Percentiles rank a stretch among this genome's conserved stretches.
These are phyloP conservation scores for Hyppa rectilinea DNA, from an alignment of 2,888 invertebrate species.

Conservation along the genomic window DNA sequence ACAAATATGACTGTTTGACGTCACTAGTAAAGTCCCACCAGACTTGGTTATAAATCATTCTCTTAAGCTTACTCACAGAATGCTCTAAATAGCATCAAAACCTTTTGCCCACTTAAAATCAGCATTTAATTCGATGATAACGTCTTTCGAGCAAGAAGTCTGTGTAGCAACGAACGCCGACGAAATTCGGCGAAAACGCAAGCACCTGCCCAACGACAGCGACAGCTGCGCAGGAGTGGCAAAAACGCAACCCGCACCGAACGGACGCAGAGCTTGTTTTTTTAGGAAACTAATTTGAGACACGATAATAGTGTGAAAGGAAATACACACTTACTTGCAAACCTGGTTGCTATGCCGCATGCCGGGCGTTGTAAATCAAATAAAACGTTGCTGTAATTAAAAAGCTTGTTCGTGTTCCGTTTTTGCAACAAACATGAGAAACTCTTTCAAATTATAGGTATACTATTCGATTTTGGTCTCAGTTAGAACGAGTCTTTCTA, in stretches of 20 bases:
- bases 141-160: constrained; percentile 40
- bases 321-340: constrained; percentile 38
- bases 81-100: constrained; percentile 48
- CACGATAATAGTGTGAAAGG: constrained; percentile 51
- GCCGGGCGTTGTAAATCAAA: constrained; percentile 22
- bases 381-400: constrained; percentile 33
- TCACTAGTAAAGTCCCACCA: constrained; percentile 31
- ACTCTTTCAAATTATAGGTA: not conserved
- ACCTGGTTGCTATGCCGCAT: constrained; percentile 37
- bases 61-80: constrained; percentile 43
- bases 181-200: constrained; percentile 74
- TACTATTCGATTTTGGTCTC: not conserved
- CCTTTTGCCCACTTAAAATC: constrained; percentile 52
- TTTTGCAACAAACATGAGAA: constrained; percentile 9
- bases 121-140: constrained; percentile 57
- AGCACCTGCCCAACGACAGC: constrained; percentile 77
- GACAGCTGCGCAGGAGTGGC: constrained; percentile 67
- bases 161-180: constrained; percentile 47
- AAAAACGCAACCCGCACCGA: constrained; percentile 64
- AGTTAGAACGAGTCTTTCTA: not conserved
- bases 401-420: constrained; percentile 14
- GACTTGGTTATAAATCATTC: constrained; percentile 28
- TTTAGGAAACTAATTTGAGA: constrained; percentile 47
- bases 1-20: constrained; percentile 6
- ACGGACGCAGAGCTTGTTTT: constrained; percentile 64